A percentile compares a stretch with the other conserved stretches of the same genome.
These are phyloP conservation scores for Prietella phreatophila DNA, from an alignment of 2,113 vertebrate species.

Conservation along the genomic window DNA sequence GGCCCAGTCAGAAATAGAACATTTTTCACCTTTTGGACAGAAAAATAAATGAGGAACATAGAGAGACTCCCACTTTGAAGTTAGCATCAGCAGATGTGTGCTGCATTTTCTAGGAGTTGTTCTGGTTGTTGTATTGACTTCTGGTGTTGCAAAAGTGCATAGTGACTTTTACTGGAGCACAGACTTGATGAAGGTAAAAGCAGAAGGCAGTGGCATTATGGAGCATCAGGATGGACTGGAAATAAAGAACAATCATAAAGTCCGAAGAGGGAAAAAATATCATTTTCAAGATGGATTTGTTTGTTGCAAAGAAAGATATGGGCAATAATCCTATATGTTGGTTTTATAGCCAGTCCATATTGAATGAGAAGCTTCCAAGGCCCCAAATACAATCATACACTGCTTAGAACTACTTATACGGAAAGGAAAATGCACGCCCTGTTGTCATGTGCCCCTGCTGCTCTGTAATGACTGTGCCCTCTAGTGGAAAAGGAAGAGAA, in stretches of 20 bases:
- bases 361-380: slow-evolving; percentile 52
- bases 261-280: neutral
- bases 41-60: slow-evolving; percentile 2
- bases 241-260: slow-evolving; percentile 18
- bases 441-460: slow-evolving; percentile 49
- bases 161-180: slow-evolving; percentile 24
- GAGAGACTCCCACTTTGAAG: neutral
- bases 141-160: slow-evolving; percentile 27
- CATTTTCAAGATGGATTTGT: slow-evolving; percentile 4
- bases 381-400: slow-evolving; percentile 54
- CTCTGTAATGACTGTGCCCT: slow-evolving; percentile 67
- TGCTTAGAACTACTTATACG: slow-evolving; percentile 50
- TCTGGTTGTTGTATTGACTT: slow-evolving; percentile 8
- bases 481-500: slow-evolving; percentile 61
- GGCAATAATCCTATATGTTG: slow-evolving; percentile 53
- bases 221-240: slow-evolving; percentile 21
- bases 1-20: no score
- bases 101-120: neutral
- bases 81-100: neutral
- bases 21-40: neutral
- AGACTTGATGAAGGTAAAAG: slow-evolving; percentile 31
- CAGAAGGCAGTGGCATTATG: slow-evolving; percentile 13
- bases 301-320: slow-evolving; percentile 40
- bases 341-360: slow-evolving; percentile 59
- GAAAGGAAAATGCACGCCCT: slow-evolving; percentile 60